Base-by-base conservation (phyloP, 2,888 invertebrate species). In the Merodon equestris region DNA sequence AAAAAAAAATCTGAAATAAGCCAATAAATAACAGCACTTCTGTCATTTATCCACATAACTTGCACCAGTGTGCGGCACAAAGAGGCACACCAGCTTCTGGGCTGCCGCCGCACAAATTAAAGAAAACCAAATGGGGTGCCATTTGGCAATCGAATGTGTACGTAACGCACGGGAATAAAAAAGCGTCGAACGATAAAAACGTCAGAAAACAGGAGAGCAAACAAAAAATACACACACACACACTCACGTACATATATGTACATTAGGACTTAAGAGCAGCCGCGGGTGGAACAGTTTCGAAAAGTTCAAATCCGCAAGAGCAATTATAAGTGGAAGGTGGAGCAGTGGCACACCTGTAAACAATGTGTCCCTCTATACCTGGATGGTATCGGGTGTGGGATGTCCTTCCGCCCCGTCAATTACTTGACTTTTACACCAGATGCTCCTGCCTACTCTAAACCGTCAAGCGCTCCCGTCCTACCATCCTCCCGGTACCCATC, bases 11-110 rank as follows among this genome's bases (percentile, higher is more conserved):
- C 12, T 13, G 45, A 54, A 70, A 63, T 54, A 53, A 70, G 75
- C 64, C 81, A 75, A 88, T 88, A 87, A 87, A 87, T 87, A 86
- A 88, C 86, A 85, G 85, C 84, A 87, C 87, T 88, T 88, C 86
- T 87, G 87, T 86, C 83, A 88, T 87, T 86, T 87, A 86, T 86
- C 86, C 86, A 86, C 87, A 86, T 87, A 86, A 86, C 87, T 86
- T 86, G 86, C 86, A 86, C 86, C 86, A 86, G 85, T 79, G 27
- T 27, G 79, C 40, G 74, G 63, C 64, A 68, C 68, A 68, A 74
- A 60, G 60, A 58, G 58, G 40, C 64, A 51, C 10, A 1, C 27
- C 27, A 61, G 67, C 68, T 74, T 42, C 74, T 60, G 79, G 64
- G 58, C 64, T 68, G 2, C 27, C 27, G 27, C 58, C 67, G 58